Conservation (phyloP, 2,888 invertebrate genomes). For the Drosophila subsilvestris region DNA sequence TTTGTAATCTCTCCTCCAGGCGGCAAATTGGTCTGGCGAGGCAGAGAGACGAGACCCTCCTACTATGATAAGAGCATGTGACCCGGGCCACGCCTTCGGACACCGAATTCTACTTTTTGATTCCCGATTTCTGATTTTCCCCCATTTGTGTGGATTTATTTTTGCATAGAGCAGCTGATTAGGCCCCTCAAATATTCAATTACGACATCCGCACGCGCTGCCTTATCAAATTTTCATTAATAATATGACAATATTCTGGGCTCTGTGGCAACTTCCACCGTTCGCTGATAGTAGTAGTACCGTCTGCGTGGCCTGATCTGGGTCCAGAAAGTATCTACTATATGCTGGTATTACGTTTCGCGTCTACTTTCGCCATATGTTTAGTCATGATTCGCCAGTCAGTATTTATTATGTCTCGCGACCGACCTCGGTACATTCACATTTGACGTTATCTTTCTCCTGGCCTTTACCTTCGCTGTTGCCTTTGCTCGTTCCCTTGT, state of each 20-base stretch:
- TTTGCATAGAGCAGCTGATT: conserved; percentile 42
- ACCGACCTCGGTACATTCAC: conserved; percentile 29
- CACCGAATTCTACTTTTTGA: conserved; percentile 1
- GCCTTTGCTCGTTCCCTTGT: conserved; percentile 8
- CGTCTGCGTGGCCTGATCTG: conserved; percentile 36
- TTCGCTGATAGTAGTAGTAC: conserved; percentile 3
- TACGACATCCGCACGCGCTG: conserved; percentile 44
- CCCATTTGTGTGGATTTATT: conserved; percentile 25
- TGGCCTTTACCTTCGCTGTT: no score
- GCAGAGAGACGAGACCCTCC: conserved; percentile 8
- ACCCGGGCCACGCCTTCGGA: conserved; percentile 55
- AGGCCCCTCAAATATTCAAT: conserved; percentile 25
- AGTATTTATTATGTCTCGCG: conserved; percentile 19
- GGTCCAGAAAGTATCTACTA: conserved; percentile 5
- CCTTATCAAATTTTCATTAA: conserved; percentile 57
- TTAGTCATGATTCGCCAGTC: conserved; percentile 26
- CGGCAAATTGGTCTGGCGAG: conserved; percentile 28
- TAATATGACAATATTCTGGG: conserved; percentile 25
- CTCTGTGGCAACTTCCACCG: not conserved
- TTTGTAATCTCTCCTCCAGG: conserved; percentile 31
- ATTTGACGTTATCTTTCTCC: conserved; percentile 19
- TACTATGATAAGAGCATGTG: conserved; percentile 73
- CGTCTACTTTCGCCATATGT: conserved; percentile 15
- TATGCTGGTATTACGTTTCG: not conserved
- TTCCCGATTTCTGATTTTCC: conserved; percentile 1